phyloP scores from a whole-genome alignment of 2,113 vertebrate genomes.

The Pyxicephalus adspersus region DNA sequence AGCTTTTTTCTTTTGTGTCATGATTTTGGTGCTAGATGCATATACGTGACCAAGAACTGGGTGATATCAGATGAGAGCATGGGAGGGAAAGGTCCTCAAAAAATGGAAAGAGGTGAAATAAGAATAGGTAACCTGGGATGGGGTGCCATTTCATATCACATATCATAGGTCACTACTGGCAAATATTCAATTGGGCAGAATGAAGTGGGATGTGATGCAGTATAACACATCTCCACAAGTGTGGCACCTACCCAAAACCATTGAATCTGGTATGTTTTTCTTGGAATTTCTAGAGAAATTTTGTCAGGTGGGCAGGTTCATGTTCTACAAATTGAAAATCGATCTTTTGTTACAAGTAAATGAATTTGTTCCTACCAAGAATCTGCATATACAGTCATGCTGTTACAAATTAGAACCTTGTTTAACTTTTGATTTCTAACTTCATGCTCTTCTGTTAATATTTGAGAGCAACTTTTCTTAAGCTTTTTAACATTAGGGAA shows the following conservation, averaged over 20 bases:
- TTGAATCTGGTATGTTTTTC: constrained; percentile 33
- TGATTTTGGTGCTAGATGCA: neutral
- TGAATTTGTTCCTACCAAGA: constrained; percentile 18
- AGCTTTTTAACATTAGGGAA: too few relatives aligned
- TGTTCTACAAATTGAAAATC: constrained; percentile 8
- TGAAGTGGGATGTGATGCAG: constrained; percentile 9
- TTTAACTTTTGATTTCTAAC: too few relatives aligned
- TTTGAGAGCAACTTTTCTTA: too few relatives aligned
- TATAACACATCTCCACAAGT: constrained; percentile 21
- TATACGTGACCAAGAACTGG: neutral
- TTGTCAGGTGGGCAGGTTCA: constrained; percentile 23
- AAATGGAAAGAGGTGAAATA: neutral
- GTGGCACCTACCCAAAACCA: constrained; percentile 40
- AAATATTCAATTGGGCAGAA: constrained; percentile 17
- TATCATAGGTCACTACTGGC: constrained; percentile 8
- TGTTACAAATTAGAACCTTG: neutral
- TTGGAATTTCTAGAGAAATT: constrained; percentile 20
- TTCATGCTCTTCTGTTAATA: too few relatives aligned
- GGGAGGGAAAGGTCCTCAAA: neutral
- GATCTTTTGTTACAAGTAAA: constrained; percentile 36
- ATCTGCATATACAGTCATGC: neutral
- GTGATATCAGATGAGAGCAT: neutral
- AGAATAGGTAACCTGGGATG: neutral
- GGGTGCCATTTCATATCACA: constrained; percentile 20
- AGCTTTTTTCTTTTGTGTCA: too few relatives aligned